Base-by-base conservation (phyloP, 1,140 invertebrate genomes). In the Tetramorium parvispinum region DNA sequence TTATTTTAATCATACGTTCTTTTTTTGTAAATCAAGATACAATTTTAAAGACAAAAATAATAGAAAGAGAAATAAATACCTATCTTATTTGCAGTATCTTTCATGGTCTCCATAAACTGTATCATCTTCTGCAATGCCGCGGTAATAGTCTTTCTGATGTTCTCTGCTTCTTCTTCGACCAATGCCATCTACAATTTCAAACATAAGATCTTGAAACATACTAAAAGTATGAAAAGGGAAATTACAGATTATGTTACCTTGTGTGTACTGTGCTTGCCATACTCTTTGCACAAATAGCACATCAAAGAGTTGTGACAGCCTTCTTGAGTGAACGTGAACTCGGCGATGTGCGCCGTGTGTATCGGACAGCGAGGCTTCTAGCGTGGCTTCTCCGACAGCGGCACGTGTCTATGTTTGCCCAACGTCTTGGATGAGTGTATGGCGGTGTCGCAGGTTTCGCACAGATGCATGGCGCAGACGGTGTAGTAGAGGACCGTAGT, bases 281-380 rank as follows among this genome's bases (percentile, higher is more conserved):
- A 96, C 85, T 96, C 95, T 91, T 96, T 97, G 91, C 96, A 97
- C 18, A 97, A 95, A 90, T 96, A 97, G 87, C 96, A 97, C 96
- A 96, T 96, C 13, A 95, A 87, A 11, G 92, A 91, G 73, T 93
- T 94, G 83, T 95, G 94, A 90, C 96, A 97, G 27, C 95, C 95
- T 63, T 96, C 96, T 87, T 97, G 96, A 55, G 96, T 93, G 83
- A 96, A 97, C 24, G 96, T 96, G 93, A 97, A 97, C 86, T 97
- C 96, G 3, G 96, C 96, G 10, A 96, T 92, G 85, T 97, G 96
- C 57, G 96, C 95, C 0, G 96, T 95, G 88, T 97, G 96, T 73
- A 95, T 95, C 0, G 94, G 92, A 93, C 96, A 97, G 86, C 96
- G 96, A 10, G 96, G 96, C 85, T 96, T 96, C 88, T 97, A 96